Base-by-base conservation (phyloP, 2,113 vertebrate species). In the Rissa tridactyla region DNA sequence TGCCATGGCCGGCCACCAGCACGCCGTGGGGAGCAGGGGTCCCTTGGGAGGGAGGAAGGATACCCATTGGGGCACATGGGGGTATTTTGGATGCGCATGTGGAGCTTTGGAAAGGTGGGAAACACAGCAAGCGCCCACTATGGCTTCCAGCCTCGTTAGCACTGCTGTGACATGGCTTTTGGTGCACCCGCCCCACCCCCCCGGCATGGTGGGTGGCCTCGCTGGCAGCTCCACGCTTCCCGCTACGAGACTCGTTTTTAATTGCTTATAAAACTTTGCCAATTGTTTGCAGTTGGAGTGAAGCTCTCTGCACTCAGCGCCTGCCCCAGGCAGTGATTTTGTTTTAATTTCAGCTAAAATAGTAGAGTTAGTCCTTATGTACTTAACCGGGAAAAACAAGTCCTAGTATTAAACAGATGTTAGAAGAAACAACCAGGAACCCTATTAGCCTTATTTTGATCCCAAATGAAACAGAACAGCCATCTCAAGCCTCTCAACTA, bases 11-110 rank as follows among this genome's bases (percentile, higher is more conserved):
- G 40, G 51, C 78, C 4, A 1, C 2, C 7, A 21, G 44, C 68
- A 72, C 11, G 0, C 23, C 19, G 40, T 0, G 0, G 1, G 70
- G 34, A 73, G 30, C 40, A 26, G 25, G n/a, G 55, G 11, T 44
- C 66, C 85, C 21, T 32, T 2, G 44, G 77, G 61, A 44, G 14
- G 46, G 36, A 60, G 42, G 17, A 13, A 40, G 14, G 49, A 61
- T 22, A 44, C 23, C 20, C 5, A 2, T 3, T 0, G 2, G 62
- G 32, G 20, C 0, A 0, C 47, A 8, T 18, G 4, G 38, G 11
- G 58, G 44, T 15, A 22, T n/a, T 64, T 58, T 60, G 36, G 42
- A 34, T 1, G 3, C 3, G 2, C 26, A 25, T 6, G 0, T 0
- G 15, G 64, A 69, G 23, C 60, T 54, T 19, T 19, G 51, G 49